Percentiles rank a stretch among this genome's conserved stretches.
Evolutionary conservation across 2,888 invertebrate species (phyloP).

Genomic region (Xylocampa areola): DNA sequence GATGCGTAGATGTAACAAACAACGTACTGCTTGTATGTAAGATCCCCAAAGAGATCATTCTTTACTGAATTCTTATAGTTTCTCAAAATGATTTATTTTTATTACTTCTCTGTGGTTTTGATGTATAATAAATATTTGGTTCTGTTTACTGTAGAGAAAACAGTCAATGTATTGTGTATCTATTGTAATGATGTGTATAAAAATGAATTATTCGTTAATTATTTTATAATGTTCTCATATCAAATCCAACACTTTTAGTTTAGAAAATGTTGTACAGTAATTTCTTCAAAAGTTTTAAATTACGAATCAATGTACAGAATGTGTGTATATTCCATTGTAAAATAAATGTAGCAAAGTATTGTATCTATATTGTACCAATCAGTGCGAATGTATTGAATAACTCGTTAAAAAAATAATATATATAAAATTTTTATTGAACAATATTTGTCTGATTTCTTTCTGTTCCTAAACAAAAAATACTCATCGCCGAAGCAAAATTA

Average conservation of each 20-base stretch:
- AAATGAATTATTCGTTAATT: no score
- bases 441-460: slow-evolving; percentile 39
- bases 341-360: slow-evolving; percentile 51
- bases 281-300: slow-evolving; percentile 13
- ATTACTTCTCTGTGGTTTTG: no score
- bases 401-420: slow-evolving; percentile 46
- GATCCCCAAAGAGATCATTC: no score
- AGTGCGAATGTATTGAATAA: slow-evolving; percentile 51
- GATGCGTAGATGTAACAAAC: no score
- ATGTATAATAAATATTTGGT: no score
- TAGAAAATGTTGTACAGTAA: slow-evolving; percentile 25
- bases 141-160: no score
- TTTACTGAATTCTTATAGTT: no score
- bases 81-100: no score
- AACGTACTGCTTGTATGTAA: no score
- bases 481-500: background rate
- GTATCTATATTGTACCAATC: slow-evolving; percentile 48
- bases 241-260: no score
- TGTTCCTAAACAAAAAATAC: background rate
- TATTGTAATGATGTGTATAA: no score
- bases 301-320: slow-evolving; percentile 58
- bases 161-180: no score
- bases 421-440: slow-evolving; percentile 35
- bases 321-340: slow-evolving; percentile 23
- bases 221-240: background rate